Evolutionary conservation across 2,797 vertebrate genomes (phyloP), one percentile per base, ranked within the genome.

Genomic region (Enteromius anoplus): DNA sequence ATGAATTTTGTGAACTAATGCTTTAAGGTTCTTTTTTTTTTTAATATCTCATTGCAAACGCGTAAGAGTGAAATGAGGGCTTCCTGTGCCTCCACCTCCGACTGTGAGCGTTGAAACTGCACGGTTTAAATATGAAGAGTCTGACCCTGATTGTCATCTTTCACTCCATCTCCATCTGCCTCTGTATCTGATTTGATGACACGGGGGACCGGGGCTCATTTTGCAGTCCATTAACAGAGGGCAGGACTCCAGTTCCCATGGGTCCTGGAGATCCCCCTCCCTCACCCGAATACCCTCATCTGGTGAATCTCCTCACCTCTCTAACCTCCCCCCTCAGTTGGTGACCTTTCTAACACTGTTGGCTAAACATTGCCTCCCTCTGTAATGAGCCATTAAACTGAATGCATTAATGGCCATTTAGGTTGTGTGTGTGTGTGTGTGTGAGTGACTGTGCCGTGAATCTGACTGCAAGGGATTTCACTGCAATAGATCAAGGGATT

Each of bases 141-240:
- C 78, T 71, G 66, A 84, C 77, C 82, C 77, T 62, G 79, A 86
- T 85, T 85, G 87, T 87, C 88, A 88, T 80, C 84, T 87, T 83
- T 68, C 84, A 77, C 81, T 89, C 85, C 34, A 40, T 83, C 87
- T 87, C 87, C 82, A 87, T 87, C 87, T 88, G 81, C 85, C 84
- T 85, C 75, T 73, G 71, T 85, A 82, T 84, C 93, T 93, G 93
- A 91, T 88, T 89, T 81, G 89, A 90, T 93, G 93, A 94, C 96
- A 95, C 92, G 84, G 92, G 93, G 94, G 94, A 91, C 90, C 88
- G 88, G 82, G 91, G 95, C 94, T 96, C 95, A 96, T 96, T 96
- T 96, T 96, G 95, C 96, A 96, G 95, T 96, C 95, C 95, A 96
- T 97, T 96, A 96, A 95, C 93, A 93, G 94, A 95, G 94, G 95